Base-by-base conservation (phyloP, 2,113 vertebrate genomes). In the Ophthalmolycus amberensis region DNA sequence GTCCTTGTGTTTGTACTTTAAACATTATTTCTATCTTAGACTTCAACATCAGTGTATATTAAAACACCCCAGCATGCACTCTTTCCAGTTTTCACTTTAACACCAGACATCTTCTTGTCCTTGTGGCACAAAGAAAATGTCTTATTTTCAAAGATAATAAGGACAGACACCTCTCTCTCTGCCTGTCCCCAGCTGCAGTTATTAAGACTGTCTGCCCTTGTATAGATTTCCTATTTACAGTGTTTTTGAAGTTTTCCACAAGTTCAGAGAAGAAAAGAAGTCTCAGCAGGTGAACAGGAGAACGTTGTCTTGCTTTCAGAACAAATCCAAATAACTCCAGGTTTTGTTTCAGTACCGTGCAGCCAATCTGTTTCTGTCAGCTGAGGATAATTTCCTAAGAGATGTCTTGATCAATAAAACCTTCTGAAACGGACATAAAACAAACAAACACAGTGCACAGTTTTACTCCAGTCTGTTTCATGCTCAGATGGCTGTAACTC, bases 121-220 rank as follows among this genome's bases (percentile, higher is more conserved):
- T 75, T 56, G 65, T 9, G 8, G 27, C 56, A 58, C 6, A 4
- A 25, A 62, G 58, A 34, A 73, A 73, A 75, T 20, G 27, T 12
- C 25, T 71, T 18, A 6, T 58, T 52, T 12, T 65, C 6, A 25
- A 6, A 54, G 50, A 27, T 50, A 63, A 46, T 9, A 52, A 25
- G 9, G 14, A 52, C 60, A 75, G 14, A 27, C 25, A 29, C 22
- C 15, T 46, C 10, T n/a, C 37, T 29, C 32, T 59, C 58, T 20
- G 29, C 14, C 15, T 40, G 1, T 20, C 27, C 12, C 27, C 40
- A n/a, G 40, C 64, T 70, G 42, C 9, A 10, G 38, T 44, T 16
- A 66, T 66, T 66, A 56, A 62, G 25, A 54, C 72, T 66, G 50
- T 50, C 71, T 76, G 66, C 71, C 72, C 71, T 84, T 46, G 58